Evolutionary conservation across 2,888 invertebrate genomes (phyloP), one percentile per base, ranked within the genome.

Genomic region (Lithophane ornitopus): DNA sequence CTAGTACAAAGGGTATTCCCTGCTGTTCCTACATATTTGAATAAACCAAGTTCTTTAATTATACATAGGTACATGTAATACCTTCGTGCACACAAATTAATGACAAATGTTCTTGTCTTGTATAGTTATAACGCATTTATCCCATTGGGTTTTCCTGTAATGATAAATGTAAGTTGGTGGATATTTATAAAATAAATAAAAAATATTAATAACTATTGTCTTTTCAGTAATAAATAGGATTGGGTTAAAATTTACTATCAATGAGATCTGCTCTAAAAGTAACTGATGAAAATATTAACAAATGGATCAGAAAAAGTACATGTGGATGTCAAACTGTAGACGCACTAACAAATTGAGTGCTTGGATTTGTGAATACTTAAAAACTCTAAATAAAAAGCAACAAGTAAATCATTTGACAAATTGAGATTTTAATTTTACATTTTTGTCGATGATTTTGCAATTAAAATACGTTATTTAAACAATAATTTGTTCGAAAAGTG

Each of bases 11-110:
- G 81, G 80, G 70, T 28, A 19, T 2, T 7, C 28, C 81, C 41
- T 28, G 46, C 86, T 89, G 91, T 74, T 86, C 39, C 46, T 70
- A 65, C 70, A 73, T 82, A 83, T 87, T 89, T 82, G 84, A 87
- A 88, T 81, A 87, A 88, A 89, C 88, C 89, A 89, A 89, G 86
- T 87, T 87, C 87, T 44, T 58, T 68, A 63, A 84, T 76, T 68
- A 76, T 73, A 84, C 70, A 46, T 56, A 6, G 44, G 19, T 69
- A 41, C 26, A 39, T 54, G 61, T 66, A 67, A 63, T 63, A 61
- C 39, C 69, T 68, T 72, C 34, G 67, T 28, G 54, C 44, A 65
- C 62, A 49, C 72, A 63, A 76, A 76, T 76, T 73, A 80, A 73
- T 59, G 58, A 70, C 49, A 84, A 82, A 70, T 82, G 54, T 70